Evolutionary conservation across 2,113 vertebrate genomes (phyloP).

Genomic region (Epinephelus fuscoguttatus): DNA sequence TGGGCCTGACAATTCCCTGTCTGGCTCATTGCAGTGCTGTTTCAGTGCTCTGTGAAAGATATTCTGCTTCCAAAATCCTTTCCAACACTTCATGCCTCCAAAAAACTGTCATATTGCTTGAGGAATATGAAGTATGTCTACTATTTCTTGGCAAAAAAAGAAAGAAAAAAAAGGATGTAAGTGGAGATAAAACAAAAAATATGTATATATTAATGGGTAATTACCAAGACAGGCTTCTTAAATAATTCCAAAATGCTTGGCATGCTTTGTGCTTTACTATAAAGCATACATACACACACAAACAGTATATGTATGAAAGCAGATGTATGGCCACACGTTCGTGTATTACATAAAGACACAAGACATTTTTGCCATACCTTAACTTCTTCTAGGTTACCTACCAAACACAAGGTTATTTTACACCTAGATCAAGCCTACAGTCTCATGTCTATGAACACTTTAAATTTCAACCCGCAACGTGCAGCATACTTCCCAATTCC

Average conservation of each 20-base stretch:
- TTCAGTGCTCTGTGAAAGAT: conserved; percentile 27
- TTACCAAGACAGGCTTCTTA: neutral
- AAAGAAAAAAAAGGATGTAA: neutral
- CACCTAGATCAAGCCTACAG: conserved; percentile 9
- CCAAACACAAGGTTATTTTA: conserved; percentile 2
- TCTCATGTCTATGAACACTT: too few species aligned
- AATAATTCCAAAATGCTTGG: neutral
- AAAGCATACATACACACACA: neutral
- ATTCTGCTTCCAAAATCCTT: conserved; percentile 15
- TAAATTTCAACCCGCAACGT: too few species aligned
- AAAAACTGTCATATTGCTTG: conserved; percentile 22
- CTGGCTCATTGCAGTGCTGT: conserved; percentile 27
- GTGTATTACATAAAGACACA: neutral
- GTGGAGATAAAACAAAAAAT: neutral
- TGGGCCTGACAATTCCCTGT: conserved; percentile 42
- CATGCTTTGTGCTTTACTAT: neutral
- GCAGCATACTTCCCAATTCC: neutral
- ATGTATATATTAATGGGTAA: neutral
- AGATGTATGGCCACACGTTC: neutral
- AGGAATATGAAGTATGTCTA: conserved; percentile 1
- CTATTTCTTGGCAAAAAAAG: neutral
- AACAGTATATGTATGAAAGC: too few species aligned
- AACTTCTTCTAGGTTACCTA: neutral
- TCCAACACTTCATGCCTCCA: conserved; percentile 17
- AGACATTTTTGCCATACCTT: neutral